A percentile compares a stretch with the other conserved stretches of the same genome.
Conservation (phyloP, 2,888 invertebrate genomes). For the Heliconius aoede region DNA sequence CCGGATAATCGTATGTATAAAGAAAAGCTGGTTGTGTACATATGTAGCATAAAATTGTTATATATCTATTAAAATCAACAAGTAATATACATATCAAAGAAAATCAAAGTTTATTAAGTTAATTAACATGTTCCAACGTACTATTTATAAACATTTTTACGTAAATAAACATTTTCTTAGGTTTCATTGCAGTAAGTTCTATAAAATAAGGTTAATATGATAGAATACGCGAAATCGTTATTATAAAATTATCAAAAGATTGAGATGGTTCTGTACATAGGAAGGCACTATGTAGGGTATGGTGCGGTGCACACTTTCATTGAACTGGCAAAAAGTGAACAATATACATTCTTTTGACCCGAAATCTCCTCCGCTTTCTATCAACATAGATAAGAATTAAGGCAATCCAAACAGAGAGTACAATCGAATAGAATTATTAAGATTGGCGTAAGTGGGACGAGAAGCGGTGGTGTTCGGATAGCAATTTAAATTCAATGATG, state of each 20-base stretch:
- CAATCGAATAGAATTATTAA: slow-evolving; percentile 62
- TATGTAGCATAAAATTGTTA: too few species aligned
- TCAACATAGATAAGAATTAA: slow-evolving; percentile 67
- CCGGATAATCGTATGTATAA: too few species aligned
- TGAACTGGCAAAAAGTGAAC: slow-evolving; percentile 42
- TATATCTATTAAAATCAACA: too few species aligned
- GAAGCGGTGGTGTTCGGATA: slow-evolving; percentile 46
- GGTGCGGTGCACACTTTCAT: slow-evolving; percentile 36
- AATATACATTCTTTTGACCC: slow-evolving; percentile 48
- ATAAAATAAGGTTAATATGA: slow-evolving; percentile 31
- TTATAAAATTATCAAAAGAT: slow-evolving; percentile 32
- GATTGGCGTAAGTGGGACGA: slow-evolving; percentile 70
- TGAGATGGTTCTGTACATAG: neutral
- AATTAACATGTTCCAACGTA: too few species aligned
- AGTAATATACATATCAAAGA: too few species aligned
- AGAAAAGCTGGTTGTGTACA: too few species aligned
- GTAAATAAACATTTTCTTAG: too few species aligned
- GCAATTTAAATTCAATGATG: slow-evolving; percentile 55
- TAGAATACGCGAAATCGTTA: slow-evolving; percentile 28
- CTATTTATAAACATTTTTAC: too few species aligned
- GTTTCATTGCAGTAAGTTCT: too few species aligned
- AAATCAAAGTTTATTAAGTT: too few species aligned
- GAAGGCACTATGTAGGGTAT: slow-evolving; percentile 2
- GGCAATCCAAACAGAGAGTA: slow-evolving; percentile 61
- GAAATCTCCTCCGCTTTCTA: slow-evolving; percentile 55